These are phyloP conservation scores for Brachystomella parvula DNA, from an alignment of 1,140 invertebrate species.

Conservation along the genomic window DNA sequence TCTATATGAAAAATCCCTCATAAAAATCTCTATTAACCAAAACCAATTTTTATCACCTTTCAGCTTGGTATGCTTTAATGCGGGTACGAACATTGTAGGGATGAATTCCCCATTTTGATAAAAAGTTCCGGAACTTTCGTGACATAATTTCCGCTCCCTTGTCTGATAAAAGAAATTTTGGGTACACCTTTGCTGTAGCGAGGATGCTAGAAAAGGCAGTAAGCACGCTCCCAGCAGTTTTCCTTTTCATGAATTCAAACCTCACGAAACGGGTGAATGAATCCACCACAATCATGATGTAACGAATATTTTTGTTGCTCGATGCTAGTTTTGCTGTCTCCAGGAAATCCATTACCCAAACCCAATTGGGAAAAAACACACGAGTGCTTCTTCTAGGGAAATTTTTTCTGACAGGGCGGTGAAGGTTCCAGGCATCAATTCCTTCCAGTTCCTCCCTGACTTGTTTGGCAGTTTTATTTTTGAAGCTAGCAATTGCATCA, in stretches of 20 bases:
- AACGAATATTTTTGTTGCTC: neutral
- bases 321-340: neutral
- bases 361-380: neutral
- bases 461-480: neutral
- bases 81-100: neutral
- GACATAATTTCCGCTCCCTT: neutral
- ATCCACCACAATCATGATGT: neutral
- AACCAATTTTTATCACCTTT: too few species aligned
- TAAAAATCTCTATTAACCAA: too few species aligned
- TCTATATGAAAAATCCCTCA: too few species aligned
- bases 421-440: neutral
- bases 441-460: neutral
- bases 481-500: neutral
- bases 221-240: neutral
- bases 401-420: neutral
- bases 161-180: neutral
- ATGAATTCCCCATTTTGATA: neutral
- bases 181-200: neutral
- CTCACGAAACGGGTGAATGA: neutral
- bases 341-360: neutral
- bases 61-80: neutral
- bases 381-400: neutral
- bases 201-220: neutral
- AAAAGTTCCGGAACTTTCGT: neutral
- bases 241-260: neutral